Evolutionary conservation across 2,888 invertebrate genomes (phyloP).

Genomic region (Nomada ruficornis): DNA sequence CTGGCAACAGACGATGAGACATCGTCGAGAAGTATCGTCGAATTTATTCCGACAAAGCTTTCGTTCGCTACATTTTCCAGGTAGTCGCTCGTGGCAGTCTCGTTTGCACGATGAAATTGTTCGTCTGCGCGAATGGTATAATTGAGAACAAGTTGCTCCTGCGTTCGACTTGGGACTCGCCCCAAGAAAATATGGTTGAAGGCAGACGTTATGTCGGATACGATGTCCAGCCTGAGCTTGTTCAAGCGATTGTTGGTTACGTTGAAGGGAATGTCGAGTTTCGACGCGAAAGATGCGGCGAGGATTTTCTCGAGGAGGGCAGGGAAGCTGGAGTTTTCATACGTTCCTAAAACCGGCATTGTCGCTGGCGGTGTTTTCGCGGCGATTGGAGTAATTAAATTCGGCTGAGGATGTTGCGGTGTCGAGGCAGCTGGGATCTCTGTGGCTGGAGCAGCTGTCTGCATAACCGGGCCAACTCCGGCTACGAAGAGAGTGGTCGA

Average conservation of each 20-base stretch:
- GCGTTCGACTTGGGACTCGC: conserved; percentile 17
- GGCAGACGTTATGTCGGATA: conserved; percentile 72
- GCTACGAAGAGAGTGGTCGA: neutral
- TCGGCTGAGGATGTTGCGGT: neutral
- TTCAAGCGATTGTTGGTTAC: conserved; percentile 65
- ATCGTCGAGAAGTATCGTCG: conserved; percentile 14
- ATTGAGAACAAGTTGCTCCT: conserved; percentile 7
- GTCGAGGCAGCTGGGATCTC: no score
- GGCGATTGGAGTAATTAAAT: conserved; percentile 49
- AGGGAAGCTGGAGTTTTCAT: conserved; percentile 59
- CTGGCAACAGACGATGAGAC: neutral
- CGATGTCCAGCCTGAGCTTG: conserved; percentile 72
- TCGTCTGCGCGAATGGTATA: neutral
- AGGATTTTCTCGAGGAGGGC: conserved; percentile 73
- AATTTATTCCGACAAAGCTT: conserved; percentile 6
- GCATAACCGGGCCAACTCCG: no score
- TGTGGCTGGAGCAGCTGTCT: no score
- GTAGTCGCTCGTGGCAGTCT: neutral
- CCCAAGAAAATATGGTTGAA: conserved; percentile 69
- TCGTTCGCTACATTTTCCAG: conserved; percentile 8
- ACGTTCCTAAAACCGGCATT: neutral
- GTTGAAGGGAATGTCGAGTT: conserved; percentile 69
- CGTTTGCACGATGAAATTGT: conserved; percentile 14
- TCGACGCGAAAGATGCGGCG: conserved; percentile 69
- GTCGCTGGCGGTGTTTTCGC: neutral